Evolutionary conservation across 2,888 invertebrate genomes (phyloP).

Genomic region (Cynaeus angustus): DNA sequence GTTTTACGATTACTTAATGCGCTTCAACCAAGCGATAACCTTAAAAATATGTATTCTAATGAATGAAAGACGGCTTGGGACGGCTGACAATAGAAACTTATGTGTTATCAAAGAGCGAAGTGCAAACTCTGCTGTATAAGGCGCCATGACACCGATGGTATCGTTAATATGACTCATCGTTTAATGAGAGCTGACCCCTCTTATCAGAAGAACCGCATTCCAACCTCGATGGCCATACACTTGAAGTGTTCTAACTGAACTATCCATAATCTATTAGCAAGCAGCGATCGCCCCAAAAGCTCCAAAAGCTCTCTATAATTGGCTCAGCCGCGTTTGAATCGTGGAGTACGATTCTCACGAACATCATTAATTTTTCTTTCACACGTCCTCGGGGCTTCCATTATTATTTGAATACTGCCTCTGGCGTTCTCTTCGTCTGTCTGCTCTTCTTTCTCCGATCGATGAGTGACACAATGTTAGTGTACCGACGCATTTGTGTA

Average conservation of each 20-base stretch:
- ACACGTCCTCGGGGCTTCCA: constrained; percentile 55
- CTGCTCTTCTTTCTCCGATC: constrained; percentile 53
- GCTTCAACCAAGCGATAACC: constrained; percentile 10
- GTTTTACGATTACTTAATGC: constrained; percentile 3
- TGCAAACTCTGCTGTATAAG: constrained; percentile 37
- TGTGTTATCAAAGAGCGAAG: constrained; percentile 42
- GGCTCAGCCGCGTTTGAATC: constrained; percentile 16
- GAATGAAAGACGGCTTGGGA: constrained; percentile 35
- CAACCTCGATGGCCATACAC: constrained; percentile 31
- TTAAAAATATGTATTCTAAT: constrained; percentile 24
- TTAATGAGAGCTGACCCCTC: constrained; percentile 47
- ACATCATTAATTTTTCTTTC: constrained; percentile 61
- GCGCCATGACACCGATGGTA: constrained; percentile 17
- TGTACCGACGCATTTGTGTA: constrained; percentile 10
- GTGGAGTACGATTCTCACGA: constrained; percentile 43
- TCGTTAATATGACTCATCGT: constrained; percentile 45
- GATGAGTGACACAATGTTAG: constrained; percentile 53
- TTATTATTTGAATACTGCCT: constrained; percentile 58
- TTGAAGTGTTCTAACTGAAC: constrained; percentile 18
- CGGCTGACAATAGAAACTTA: constrained; percentile 32
- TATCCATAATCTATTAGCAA: constrained; percentile 19
- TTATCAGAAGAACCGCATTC: constrained; percentile 49
- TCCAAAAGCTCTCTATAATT: constrained; percentile 16
- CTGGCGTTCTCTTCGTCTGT: constrained; percentile 36
- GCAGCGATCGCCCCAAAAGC: background rate